A percentile compares a stretch with the other conserved stretches of the same genome.
phyloP scores from a whole-genome alignment of 2,888 invertebrate species.

The Meteorus cinctellus region DNA sequence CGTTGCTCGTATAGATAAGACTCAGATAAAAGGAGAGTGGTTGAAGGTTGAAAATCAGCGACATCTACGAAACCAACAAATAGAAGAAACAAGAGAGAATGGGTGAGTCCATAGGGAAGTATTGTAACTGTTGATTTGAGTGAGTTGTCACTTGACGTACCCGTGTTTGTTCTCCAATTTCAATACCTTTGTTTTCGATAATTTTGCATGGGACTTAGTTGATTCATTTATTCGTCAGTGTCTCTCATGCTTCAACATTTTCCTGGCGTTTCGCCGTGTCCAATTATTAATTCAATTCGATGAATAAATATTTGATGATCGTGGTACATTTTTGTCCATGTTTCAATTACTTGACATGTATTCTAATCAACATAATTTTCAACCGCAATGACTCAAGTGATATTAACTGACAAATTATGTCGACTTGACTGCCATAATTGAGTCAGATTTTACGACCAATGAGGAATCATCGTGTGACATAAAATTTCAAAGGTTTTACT shows the following conservation, averaged over 20 bases:
- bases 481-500: slow-evolving; percentile 20
- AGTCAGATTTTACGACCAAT: slow-evolving; percentile 20
- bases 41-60: slow-evolving; percentile 27
- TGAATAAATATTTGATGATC: too few species aligned
- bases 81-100: slow-evolving; percentile 13
- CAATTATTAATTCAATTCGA: too few species aligned
- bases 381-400: slow-evolving; percentile 16
- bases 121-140: slow-evolving; percentile 44
- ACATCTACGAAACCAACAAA: slow-evolving; percentile 34
- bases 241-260: not conserved
- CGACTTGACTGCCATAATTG: slow-evolving; percentile 25
- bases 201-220: not conserved
- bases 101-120: slow-evolving; percentile 36
- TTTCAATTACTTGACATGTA: not conserved
- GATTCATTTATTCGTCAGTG: not conserved
- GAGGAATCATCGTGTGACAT: slow-evolving; percentile 22
- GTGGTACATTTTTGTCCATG: not conserved
- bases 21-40: not conserved
- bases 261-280: too few species aligned
- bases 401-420: slow-evolving; percentile 17
- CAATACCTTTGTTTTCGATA: not conserved
- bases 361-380: not conserved
- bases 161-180: slow-evolving; percentile 36
- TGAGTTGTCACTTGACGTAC: slow-evolving; percentile 42
- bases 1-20: not conserved